Evolutionary conservation across 2,113 vertebrate species (phyloP).

Genomic region (Suncus etruscus): DNA sequence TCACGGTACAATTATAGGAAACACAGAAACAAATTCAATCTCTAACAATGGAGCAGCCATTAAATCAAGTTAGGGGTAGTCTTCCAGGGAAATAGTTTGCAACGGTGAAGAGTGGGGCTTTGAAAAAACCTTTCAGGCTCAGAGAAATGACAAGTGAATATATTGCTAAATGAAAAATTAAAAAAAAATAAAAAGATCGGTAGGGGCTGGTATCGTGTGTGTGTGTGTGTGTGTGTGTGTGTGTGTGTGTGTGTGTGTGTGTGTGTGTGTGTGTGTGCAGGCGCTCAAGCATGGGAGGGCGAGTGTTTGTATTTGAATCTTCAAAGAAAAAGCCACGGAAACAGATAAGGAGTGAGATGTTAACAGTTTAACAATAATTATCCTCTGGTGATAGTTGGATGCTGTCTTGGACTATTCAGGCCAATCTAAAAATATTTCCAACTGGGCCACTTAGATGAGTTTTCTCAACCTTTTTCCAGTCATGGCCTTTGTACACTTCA

Average conservation of each 20-base stretch:
- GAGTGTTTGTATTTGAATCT: background rate
- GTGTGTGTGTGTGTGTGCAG: background rate
- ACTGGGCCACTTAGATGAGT: no score
- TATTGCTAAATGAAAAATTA: background rate
- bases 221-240: background rate
- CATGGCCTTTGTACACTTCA: no score
- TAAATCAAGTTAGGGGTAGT: background rate
- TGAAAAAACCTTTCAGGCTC: background rate
- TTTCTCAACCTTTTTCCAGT: no score
- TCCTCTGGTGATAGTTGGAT: background rate
- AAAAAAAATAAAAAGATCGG: no score
- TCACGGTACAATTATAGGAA: background rate
- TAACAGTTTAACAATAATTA: background rate
- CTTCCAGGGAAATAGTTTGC: background rate
- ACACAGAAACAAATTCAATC: background rate
- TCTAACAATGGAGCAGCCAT: background rate
- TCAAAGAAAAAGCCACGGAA: background rate
- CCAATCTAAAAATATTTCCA: no score
- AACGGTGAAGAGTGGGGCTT: background rate
- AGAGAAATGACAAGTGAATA: background rate
- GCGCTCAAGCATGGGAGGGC: background rate
- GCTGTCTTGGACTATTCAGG: background rate
- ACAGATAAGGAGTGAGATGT: background rate
- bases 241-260: background rate
- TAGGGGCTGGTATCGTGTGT: background rate